Percentiles rank a stretch among this genome's conserved stretches.
Conservation (phyloP, 2,888 invertebrate species). For the Entomobrya multifasciata region DNA sequence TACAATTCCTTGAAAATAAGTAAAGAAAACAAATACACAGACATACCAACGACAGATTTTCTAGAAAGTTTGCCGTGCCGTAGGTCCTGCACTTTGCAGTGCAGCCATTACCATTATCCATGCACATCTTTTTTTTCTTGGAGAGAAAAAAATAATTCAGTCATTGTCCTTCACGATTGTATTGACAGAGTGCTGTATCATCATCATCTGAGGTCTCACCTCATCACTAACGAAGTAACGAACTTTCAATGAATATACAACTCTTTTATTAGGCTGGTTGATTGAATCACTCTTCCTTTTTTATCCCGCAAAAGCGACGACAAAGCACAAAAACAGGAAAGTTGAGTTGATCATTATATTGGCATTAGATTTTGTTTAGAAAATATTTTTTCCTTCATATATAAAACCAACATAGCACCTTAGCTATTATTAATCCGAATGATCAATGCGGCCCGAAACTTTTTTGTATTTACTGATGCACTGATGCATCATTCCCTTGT, state of each 20-base stretch:
- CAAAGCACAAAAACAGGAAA: neutral
- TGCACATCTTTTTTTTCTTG: neutral
- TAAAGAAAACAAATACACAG: constrained; percentile 14
- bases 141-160: constrained; percentile 9
- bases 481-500: neutral
- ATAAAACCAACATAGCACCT: too few species aligned
- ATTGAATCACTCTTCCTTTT: neutral
- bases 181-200: neutral
- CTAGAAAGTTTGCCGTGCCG: too few species aligned
- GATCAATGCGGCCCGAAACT: neutral
- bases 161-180: constrained; percentile 33
- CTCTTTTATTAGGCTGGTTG: neutral
- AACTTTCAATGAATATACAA: constrained; percentile 19
- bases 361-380: neutral
- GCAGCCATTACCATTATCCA: too few species aligned
- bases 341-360: neutral
- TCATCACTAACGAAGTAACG: neutral
- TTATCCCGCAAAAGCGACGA: constrained; percentile 6
- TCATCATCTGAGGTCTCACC: neutral
- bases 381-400: too few species aligned
- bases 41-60: too few species aligned
- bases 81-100: too few species aligned
- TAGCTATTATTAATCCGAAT: neutral
- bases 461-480: neutral
- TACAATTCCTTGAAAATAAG: neutral